Base-by-base conservation (phyloP, 2,113 vertebrate genomes). In the Cettia cetti region DNA sequence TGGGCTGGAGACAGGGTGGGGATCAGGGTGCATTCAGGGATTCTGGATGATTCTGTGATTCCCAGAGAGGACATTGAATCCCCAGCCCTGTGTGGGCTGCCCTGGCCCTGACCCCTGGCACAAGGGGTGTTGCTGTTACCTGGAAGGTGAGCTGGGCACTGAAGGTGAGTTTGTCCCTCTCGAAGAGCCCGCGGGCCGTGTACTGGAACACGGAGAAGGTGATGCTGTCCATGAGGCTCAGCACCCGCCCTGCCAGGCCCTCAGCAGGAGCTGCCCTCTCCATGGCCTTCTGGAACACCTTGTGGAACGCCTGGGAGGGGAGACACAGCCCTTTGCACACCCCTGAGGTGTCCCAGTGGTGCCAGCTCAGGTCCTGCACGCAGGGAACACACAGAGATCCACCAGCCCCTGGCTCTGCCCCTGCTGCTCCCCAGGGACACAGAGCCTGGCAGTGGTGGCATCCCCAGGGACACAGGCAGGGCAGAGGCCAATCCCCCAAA, bases 201-300 rank as follows among this genome's bases (percentile, higher is more conserved):
- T 99, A 99, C 97, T 99, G 99, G 97, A 98, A 99, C 60, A 98
- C 97, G 0, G 98, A 99, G 96, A 98, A 98, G 37, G 99, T 99
- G 94, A 99, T 98, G 98, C 98, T 99, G 97, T 99, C 99, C 1
- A 98, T 98, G 49, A 99, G 98, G 84, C 98, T 99, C 84, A 89
- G 87, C 86, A 99, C 98, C 1, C 98, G 97, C 65, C 91, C 98
- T 11, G 96, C 95, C 31, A 99, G 97, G 70, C n/a, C 97, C 86
- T 99, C 98, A 2, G 96, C 97, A 0, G 98, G 93, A 19, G 97
- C 61, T 2, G 99, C 99, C 95, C 98, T 99, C 93, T 97, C 93
- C 7, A 99, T 98, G 5, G 99, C 99, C 92, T 98, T 99, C 98
- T 98, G 99, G 97, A 99, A 99, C 76, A 99, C 98, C 8, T 97